phyloP scores from a whole-genome alignment of 2,888 invertebrate genomes.

The Dinocampus coccinellae region DNA sequence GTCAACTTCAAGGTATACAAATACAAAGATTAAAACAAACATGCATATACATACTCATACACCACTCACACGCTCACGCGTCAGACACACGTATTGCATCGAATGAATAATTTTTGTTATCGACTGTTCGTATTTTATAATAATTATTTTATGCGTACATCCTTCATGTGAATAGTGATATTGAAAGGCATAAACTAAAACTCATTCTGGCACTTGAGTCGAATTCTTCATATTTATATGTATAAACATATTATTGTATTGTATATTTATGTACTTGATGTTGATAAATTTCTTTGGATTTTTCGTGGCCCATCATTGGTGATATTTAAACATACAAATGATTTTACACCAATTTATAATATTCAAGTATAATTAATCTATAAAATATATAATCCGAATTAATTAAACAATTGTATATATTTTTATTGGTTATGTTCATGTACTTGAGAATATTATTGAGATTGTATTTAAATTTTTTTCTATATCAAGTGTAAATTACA shows the following conservation, averaged over 20 bases:
- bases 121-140: too few relatives aligned
- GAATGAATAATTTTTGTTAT: too few relatives aligned
- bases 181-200: too few relatives aligned
- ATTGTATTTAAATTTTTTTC: too few relatives aligned
- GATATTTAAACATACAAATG: neutral
- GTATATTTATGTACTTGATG: neutral
- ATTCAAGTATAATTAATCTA: neutral
- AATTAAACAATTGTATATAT: neutral
- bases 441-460: neutral
- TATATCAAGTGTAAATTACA: too few relatives aligned
- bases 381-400: neutral
- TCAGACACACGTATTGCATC: neutral
- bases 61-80: neutral
- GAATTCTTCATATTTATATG: slow-evolving; percentile 17
- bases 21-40: too few relatives aligned
- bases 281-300: neutral
- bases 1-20: neutral
- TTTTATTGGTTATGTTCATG: neutral
- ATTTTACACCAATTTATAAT: neutral
- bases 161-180: too few relatives aligned
- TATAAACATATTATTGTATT: neutral
- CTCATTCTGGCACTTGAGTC: slow-evolving; percentile 16
- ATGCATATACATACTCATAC: neutral
- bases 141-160: too few relatives aligned
- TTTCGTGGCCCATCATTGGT: neutral